These are phyloP conservation scores for Torymus auratus DNA, from an alignment of 2,888 invertebrate genomes.

Conservation along the genomic window DNA sequence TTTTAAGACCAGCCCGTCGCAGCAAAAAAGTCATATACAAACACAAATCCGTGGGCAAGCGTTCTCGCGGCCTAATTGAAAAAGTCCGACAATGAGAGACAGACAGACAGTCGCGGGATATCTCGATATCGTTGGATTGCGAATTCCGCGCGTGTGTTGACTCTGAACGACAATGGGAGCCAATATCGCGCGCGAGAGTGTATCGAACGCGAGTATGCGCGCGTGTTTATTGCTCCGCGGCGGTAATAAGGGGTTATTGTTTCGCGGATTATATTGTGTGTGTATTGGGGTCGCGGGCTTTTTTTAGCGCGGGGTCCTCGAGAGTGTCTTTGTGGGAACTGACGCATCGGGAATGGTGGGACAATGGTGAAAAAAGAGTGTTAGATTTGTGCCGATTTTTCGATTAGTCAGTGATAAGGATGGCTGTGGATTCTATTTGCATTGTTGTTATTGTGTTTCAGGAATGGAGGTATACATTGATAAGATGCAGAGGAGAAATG, in stretches of 20 bases:
- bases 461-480: no score
- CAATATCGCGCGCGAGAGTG: conserved; percentile 42
- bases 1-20: conserved; percentile 6
- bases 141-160: conserved; percentile 40
- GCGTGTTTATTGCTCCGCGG: conserved; percentile 69
- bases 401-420: no score
- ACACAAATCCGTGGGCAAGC: background rate
- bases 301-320: background rate
- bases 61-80: conserved; percentile 45
- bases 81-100: conserved; percentile 54
- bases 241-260: conserved; percentile 70
- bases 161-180: conserved; percentile 53
- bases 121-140: conserved; percentile 48
- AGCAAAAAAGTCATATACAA: background rate
- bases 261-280: conserved; percentile 57
- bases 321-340: no score
- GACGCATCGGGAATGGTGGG: no score
- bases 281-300: conserved; percentile 58
- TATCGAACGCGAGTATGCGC: conserved; percentile 7
- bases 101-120: background rate
- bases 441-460: no score
- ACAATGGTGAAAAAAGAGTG: no score
- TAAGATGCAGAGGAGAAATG: no score
- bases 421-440: background rate
- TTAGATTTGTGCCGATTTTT: no score